These are phyloP conservation scores for Conus betulinus DNA, from an alignment of 1,140 invertebrate genomes.

Conservation along the genomic window DNA sequence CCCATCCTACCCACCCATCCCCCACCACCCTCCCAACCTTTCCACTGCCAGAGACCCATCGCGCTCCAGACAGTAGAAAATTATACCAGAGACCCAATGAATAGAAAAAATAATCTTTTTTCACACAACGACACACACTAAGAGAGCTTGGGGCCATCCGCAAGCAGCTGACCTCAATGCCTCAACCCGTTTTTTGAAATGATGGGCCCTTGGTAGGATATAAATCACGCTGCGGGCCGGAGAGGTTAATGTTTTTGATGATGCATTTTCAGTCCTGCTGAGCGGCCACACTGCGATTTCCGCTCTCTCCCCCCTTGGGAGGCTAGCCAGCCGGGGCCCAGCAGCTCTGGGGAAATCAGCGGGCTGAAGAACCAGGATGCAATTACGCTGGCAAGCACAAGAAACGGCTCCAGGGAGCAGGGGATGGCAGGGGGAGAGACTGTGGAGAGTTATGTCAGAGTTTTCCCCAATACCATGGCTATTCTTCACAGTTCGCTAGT, in stretches of 20 bases:
- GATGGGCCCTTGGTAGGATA: slow-evolving; percentile 3
- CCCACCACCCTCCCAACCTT: no score
- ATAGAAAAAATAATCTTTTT: slow-evolving; percentile 36
- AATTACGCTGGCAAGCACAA: slow-evolving; percentile 26
- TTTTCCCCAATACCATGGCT: slow-evolving; percentile 7
- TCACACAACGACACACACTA: slow-evolving; percentile 27
- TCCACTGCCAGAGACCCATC: background rate
- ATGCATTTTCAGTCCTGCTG: slow-evolving; percentile 31
- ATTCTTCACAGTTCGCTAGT: slow-evolving; percentile 11
- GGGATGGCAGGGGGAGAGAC: background rate
- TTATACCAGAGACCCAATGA: slow-evolving; percentile 26
- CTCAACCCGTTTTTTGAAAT: slow-evolving; percentile 29
- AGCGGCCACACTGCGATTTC: slow-evolving; percentile 28
- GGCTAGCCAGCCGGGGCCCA: background rate
- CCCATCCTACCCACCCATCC: no score
- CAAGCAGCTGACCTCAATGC: slow-evolving; percentile 22
- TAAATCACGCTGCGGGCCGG: slow-evolving; percentile 18
- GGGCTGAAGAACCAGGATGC: slow-evolving; percentile 11
- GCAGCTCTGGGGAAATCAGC: slow-evolving; percentile 32
- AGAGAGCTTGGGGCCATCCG: background rate
- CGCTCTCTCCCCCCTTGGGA: background rate
- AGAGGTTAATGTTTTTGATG: slow-evolving; percentile 39
- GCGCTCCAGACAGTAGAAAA: background rate
- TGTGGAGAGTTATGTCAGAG: slow-evolving; percentile 34
- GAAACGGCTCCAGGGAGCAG: slow-evolving; percentile 20